These are phyloP conservation scores for Tragelaphus imberbis DNA, from an alignment of 2,113 vertebrate species.

Conservation along the genomic window DNA sequence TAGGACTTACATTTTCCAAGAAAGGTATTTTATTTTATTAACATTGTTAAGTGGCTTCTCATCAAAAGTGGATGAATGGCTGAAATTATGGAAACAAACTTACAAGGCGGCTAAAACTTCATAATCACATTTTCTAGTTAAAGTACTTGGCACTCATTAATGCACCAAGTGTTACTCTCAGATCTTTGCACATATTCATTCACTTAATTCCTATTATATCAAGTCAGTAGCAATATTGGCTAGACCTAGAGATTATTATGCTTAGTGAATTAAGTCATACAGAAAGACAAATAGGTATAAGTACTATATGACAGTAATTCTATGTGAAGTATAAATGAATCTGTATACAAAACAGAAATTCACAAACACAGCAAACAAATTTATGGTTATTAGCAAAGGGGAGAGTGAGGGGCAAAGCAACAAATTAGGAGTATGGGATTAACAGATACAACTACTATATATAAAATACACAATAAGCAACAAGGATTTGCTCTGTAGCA, in stretches of 20 bases:
- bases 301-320: background rate
- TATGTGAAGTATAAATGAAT: background rate
- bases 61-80: background rate
- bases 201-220: background rate
- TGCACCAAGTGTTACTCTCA: background rate
- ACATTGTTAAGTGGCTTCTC: fast-evolving
- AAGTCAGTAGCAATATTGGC: background rate
- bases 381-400: background rate
- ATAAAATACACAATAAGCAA: background rate
- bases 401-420: background rate
- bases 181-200: background rate
- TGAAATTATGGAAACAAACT: background rate
- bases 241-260: background rate
- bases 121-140: background rate
- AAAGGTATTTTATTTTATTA: background rate
- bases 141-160: background rate
- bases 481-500: background rate
- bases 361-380: background rate
- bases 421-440: background rate
- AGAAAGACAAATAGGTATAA: background rate
- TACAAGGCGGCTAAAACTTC: background rate
- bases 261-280: background rate
- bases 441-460: background rate
- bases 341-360: background rate
- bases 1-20: background rate